A percentile compares a stretch with the other conserved stretches of the same genome.
phyloP scores from a whole-genome alignment of 2,797 vertebrate genomes.

The Peromyscus eremicus region DNA sequence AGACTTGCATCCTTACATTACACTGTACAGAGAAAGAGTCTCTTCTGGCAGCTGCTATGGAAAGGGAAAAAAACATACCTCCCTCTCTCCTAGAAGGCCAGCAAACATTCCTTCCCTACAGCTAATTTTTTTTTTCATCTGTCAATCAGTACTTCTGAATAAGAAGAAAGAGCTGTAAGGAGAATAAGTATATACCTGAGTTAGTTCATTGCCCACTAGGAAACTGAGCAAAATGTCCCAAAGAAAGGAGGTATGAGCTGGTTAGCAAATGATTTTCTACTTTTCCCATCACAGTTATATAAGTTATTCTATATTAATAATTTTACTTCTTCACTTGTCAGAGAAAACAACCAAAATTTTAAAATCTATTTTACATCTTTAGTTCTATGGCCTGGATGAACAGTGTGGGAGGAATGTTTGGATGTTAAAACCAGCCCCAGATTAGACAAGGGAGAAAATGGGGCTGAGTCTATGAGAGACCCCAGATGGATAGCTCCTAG shows the following conservation, averaged over 20 bases:
- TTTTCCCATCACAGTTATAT: neutral
- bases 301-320: neutral
- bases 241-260: neutral
- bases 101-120: neutral
- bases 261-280: neutral
- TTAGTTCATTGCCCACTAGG: neutral
- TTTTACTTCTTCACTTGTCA: constrained; percentile 8
- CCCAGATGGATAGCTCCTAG: neutral
- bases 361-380: neutral
- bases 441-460: constrained; percentile 3
- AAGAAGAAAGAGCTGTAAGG: neutral
- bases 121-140: neutral
- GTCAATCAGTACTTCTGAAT: neutral
- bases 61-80: neutral
- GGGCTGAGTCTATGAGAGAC: no score
- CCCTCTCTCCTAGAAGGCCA: neutral
- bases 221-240: neutral
- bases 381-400: constrained; percentile 1
- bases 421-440: neutral
- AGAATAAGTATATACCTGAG: neutral
- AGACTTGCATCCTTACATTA: neutral
- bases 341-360: neutral
- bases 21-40: neutral
- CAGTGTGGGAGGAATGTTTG: neutral
- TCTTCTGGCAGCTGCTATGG: neutral